Evolutionary conservation across 1,140 invertebrate species (phyloP).

Genomic region (Sarcophaga peregrina): DNA sequence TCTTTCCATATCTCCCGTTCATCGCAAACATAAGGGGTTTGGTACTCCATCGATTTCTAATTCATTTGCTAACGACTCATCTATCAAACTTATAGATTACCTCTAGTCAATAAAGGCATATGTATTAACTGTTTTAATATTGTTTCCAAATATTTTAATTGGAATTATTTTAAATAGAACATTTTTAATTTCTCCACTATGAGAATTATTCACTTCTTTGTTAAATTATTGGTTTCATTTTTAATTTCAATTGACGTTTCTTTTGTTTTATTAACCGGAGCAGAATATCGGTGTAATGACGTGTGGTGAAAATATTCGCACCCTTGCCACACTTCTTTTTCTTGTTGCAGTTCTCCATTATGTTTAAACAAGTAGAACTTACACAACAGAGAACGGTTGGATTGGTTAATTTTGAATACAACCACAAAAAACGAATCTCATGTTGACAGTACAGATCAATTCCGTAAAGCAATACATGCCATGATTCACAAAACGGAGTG

Average conservation of each 20-base stretch:
- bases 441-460: no score
- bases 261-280: not conserved
- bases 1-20: not conserved
- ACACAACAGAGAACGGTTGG: no score
- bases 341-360: not conserved
- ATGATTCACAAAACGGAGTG: no score
- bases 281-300: not conserved
- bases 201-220: not conserved
- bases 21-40: no score
- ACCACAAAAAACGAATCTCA: no score
- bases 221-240: not conserved
- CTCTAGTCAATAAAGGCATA: not conserved
- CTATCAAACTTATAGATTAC: not conserved
- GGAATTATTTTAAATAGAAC: conserved; percentile 2
- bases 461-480: no score
- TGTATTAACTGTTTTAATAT: conserved; percentile 5
- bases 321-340: not conserved
- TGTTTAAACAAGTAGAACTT: not conserved
- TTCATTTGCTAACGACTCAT: no score
- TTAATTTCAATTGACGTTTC: not conserved
- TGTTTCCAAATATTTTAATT: conserved; percentile 19
- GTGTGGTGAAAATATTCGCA: not conserved
- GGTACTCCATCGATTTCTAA: no score
- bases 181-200: not conserved
- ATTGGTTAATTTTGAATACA: no score